Base-by-base conservation (phyloP, 2,888 invertebrate species). In the Heliconius ethilla region DNA sequence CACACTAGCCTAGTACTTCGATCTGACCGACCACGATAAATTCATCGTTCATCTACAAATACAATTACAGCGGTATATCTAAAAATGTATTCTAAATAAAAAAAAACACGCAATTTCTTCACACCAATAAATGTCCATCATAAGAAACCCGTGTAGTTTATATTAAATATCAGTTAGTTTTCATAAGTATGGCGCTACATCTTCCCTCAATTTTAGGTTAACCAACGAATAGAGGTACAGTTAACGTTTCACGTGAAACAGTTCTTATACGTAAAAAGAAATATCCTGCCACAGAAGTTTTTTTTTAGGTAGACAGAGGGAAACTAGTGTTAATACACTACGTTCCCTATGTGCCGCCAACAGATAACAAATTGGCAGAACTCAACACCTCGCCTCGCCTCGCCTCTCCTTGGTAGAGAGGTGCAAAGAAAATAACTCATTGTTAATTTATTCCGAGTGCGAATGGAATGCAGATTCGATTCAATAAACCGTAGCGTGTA, bases 1-100 rank as follows among this genome's bases (percentile, higher is more conserved):
- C 91, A 92, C 74, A 83, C 84, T 91, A 92, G 83, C 89, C 80
- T 82, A 90, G 87, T 89, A 75, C 29, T 93, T 93, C 92, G 92
- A 91, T 92, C 90, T 67, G 67, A 66, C 29, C 62, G 13, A 73
- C 62, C 62, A 59, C 59, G 18, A 62, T 10, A 33, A 62, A 37
- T 40, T 33, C 33, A 72, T 29, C 59, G 40, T 63, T 62, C 63
- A 62, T 63, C 73, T 63, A 74, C 37, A 62, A 62, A 63, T 63
- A 74, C 74, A 40, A 45, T 62, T 63, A 63, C 25, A 25, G 63
- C 40, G 11, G 27, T 74, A 74, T n/a, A 74, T 27, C 37, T 74
- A 37, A 63, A 40, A 40, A 74, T 63, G 63, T 74, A 62, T 63
- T 40, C 40, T 74, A 63, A 63, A 74, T 40, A 13, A 45, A 45